These are phyloP conservation scores for Cyclophora punctaria DNA, from an alignment of 2,888 invertebrate species.

Conservation along the genomic window DNA sequence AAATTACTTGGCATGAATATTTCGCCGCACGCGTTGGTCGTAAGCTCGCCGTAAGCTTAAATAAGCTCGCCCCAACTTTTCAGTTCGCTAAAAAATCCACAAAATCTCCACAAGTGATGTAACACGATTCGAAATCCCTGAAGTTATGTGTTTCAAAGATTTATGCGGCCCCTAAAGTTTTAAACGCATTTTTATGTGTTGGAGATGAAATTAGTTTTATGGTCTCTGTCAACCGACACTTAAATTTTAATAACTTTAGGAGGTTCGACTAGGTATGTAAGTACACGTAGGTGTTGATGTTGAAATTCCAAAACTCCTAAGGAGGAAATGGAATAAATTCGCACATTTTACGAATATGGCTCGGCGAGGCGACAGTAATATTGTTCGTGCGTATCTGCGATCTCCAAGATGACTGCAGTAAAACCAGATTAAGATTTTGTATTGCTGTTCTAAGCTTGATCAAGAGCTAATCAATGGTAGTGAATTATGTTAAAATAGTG, in stretches of 20 bases:
- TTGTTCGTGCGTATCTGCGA: constrained; percentile 9
- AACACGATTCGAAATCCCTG: constrained; percentile 16
- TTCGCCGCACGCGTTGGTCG: too few species aligned
- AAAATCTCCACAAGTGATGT: constrained; percentile 5
- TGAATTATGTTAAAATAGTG: too few species aligned
- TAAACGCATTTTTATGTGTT: constrained; percentile 30
- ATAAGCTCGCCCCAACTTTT: too few species aligned
- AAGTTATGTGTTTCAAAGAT: constrained; percentile 30
- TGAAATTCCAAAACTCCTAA: background rate
- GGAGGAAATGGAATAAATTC: constrained; percentile 3
- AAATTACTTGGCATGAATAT: too few species aligned
- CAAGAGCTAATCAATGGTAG: too few species aligned
- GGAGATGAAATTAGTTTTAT: constrained; percentile 28
- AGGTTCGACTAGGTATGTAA: background rate
- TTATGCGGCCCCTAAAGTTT: constrained; percentile 22
- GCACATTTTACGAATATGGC: background rate
- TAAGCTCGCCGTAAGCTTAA: too few species aligned
- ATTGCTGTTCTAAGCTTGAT: too few species aligned
- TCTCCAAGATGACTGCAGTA: too few species aligned
- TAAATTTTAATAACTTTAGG: constrained; percentile 9
- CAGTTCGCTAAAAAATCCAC: constrained; percentile 1
- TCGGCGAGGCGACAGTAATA: background rate
- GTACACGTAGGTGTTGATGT: background rate
- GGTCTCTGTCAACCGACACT: constrained; percentile 17
- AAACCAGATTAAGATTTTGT: too few species aligned